phyloP scores from a whole-genome alignment of 2,113 vertebrate genomes.

The Eidolon helvum region DNA sequence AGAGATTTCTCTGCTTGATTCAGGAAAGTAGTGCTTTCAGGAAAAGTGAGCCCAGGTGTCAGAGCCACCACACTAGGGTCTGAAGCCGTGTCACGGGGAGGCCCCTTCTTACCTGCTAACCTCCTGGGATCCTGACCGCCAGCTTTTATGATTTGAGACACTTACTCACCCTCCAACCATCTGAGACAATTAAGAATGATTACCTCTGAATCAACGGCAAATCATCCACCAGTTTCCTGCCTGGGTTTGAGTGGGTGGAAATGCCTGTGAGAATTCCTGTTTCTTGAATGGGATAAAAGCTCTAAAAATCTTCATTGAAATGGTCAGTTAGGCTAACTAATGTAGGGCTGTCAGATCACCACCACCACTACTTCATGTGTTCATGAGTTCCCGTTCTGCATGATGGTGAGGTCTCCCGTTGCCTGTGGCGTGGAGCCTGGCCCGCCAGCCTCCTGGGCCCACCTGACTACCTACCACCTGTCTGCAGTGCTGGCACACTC shows the following conservation, averaged over 20 bases:
- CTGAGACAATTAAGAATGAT: constrained; percentile 13
- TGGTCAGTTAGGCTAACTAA: background rate
- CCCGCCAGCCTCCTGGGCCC: background rate
- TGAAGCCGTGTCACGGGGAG: background rate
- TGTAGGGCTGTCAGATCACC: accelerated
- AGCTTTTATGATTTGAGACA: background rate
- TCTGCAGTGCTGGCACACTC: background rate
- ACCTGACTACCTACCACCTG: background rate
- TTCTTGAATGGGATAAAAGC: background rate
- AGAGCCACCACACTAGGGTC: no score
- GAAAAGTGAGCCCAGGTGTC: background rate
- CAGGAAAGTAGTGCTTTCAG: background rate
- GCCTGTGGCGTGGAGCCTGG: accelerated
- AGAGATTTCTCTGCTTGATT: background rate
- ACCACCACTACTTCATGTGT: background rate
- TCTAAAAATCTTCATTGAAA: background rate
- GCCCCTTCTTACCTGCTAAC: background rate
- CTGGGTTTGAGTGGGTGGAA: background rate
- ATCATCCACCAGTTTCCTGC: constrained; percentile 19
- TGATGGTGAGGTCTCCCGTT: background rate
- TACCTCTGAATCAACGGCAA: constrained; percentile 47
- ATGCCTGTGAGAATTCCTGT: background rate
- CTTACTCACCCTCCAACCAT: constrained; percentile 51
- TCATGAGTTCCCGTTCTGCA: background rate
- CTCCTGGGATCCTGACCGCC: background rate